A percentile compares a stretch with the other conserved stretches of the same genome.
phyloP scores from a whole-genome alignment of 53 echinoderm and acorn worm genomes.

The Zoroaster sp. region DNA sequence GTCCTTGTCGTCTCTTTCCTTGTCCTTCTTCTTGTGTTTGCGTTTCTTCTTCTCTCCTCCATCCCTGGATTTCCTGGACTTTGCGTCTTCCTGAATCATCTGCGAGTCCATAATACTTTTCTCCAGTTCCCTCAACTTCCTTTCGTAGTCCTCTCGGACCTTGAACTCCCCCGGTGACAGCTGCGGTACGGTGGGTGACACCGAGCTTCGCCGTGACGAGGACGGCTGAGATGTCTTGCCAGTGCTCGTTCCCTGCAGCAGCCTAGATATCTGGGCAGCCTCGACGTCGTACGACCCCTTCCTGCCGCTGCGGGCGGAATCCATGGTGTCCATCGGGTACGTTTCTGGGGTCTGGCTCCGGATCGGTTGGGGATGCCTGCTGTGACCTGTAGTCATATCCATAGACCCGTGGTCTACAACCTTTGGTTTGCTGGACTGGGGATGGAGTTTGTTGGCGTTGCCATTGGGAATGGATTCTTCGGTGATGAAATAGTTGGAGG shows the following conservation, averaged over 20 bases:
- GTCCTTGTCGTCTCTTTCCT: conserved; percentile 28
- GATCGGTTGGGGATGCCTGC: conserved; percentile 21
- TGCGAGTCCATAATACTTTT: conserved; percentile 33
- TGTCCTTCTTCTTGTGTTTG: conserved; percentile 64
- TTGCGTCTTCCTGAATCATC: not conserved
- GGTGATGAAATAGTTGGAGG: conserved; percentile 37
- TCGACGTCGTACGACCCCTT: conserved; percentile 50
- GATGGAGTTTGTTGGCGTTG: conserved; percentile 26
- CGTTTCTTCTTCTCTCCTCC: conserved; percentile 65
- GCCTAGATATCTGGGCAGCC: conserved; percentile 7
- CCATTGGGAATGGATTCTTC: conserved; percentile 58
- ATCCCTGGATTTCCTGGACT: conserved; percentile 27
- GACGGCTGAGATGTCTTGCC: not conserved
- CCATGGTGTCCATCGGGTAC: not conserved
- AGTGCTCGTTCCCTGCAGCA: not conserved
- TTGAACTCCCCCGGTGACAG: conserved; percentile 81
- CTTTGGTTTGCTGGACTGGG: conserved; percentile 63
- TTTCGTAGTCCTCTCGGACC: conserved; percentile 79
- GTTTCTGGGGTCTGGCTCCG: conserved; percentile 31
- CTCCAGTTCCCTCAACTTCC: conserved; percentile 74
- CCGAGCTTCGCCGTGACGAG: conserved; percentile 2
- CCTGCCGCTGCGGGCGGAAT: not conserved
- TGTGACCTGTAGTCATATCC: not conserved
- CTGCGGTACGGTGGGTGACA: not conserved
- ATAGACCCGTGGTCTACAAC: conserved; percentile 71